phyloP scores from a whole-genome alignment of 1,140 invertebrate genomes.

The Temnothorax nylanderi region DNA sequence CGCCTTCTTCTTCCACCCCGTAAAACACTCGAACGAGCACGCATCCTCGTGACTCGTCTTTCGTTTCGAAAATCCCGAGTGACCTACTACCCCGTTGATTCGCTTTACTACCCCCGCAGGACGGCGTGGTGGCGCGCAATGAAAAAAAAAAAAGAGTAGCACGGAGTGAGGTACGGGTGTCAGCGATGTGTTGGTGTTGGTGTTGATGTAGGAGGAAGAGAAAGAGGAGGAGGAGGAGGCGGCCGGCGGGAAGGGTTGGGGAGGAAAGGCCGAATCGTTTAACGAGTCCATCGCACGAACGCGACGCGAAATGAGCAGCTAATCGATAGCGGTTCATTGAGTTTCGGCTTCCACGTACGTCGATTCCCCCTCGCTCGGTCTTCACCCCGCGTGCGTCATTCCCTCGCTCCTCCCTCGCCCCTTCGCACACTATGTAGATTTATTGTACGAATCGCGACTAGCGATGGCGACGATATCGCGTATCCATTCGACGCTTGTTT shows the following conservation, averaged over 20 bases:
- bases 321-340: conserved; percentile 84
- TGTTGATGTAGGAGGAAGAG: conserved; percentile 29
- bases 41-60: conserved; percentile 62
- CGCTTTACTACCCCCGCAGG: conserved; percentile 74
- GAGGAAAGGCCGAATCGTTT: conserved; percentile 63
- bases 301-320: conserved; percentile 80
- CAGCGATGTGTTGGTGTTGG: conserved; percentile 28
- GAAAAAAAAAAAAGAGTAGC: conserved; percentile 73
- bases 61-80: conserved; percentile 78
- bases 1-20: neutral
- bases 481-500: conserved; percentile 14
- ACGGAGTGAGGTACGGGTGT: neutral
- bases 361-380: conserved; percentile 48
- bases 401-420: neutral
- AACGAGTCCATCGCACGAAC: conserved; percentile 74
- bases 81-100: conserved; percentile 84
- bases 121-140: conserved; percentile 57
- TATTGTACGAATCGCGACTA: conserved; percentile 59
- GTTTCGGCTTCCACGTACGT: conserved; percentile 77
- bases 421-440: conserved; percentile 65
- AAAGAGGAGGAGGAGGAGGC: conserved; percentile 13
- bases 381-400: conserved; percentile 51
- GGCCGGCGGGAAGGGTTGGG: conserved; percentile 28
- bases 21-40: conserved; percentile 18
- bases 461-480: conserved; percentile 34